Conservation (phyloP, 92 coral and sea anemone genomes). For the Metridium senile region DNA sequence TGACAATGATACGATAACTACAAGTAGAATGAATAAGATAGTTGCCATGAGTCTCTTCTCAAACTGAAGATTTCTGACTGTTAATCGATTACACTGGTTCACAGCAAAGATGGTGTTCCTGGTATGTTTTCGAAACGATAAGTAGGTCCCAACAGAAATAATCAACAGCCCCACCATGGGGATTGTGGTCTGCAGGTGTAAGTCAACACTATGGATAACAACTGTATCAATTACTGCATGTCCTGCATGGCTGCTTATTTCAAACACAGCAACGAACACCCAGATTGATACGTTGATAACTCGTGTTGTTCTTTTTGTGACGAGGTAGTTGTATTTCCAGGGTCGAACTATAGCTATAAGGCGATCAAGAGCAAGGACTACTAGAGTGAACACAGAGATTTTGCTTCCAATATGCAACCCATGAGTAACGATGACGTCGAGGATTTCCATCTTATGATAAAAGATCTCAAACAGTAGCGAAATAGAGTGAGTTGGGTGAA, state of each 20-base stretch:
- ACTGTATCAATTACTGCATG: conserved; percentile 18
- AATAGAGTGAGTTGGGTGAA: conserved; percentile 46
- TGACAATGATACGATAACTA: conserved; percentile 49
- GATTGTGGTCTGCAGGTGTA: conserved; percentile 67
- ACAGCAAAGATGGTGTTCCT: conserved; percentile 51
- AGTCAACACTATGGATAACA: conserved; percentile 43
- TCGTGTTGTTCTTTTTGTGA: conserved; percentile 40
- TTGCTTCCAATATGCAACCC: conserved; percentile 59
- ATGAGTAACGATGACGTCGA: conserved; percentile 24
- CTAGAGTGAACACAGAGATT: conserved; percentile 63
- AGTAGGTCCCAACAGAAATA: conserved; percentile 47
- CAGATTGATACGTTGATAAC: conserved; percentile 41
- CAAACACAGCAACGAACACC: conserved; percentile 47
- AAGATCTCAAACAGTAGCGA: conserved; percentile 42
- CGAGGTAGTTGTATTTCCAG: conserved; percentile 46
- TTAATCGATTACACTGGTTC: not conserved
- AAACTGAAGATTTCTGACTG: conserved; percentile 36
- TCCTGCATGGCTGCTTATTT: conserved; percentile 42
- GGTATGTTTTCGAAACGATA: conserved; percentile 57
- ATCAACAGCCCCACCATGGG: conserved; percentile 41
- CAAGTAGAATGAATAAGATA: conserved; percentile 47
- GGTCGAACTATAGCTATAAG: conserved; percentile 52
- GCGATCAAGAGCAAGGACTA: conserved; percentile 66
- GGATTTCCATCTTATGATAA: not conserved
- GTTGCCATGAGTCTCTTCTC: conserved; percentile 57